Evolutionary conservation across 2,113 vertebrate species (phyloP), one percentile per base, ranked within the genome.

Genomic region (Actinemys pallida): DNA sequence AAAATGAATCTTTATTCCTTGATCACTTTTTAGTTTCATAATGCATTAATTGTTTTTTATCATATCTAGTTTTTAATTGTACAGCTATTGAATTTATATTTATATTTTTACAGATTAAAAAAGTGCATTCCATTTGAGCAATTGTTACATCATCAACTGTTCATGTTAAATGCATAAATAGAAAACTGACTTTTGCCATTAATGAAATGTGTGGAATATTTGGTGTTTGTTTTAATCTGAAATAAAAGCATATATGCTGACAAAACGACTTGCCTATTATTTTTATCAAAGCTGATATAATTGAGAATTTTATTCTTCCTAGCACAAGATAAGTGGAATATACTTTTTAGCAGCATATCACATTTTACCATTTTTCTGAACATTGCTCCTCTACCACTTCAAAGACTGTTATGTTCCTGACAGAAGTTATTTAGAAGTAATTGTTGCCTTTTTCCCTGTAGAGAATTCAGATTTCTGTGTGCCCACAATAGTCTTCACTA

Each of bases 281-380:
- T 89, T 50, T 89, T 83, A 87, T 82, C 47, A 91, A 93, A 91
- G 10, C 79, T 95, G 86, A 42, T 16, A 85, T 86, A 47, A 75
- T 90, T 81, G 72, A 94, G 4, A 4, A 1, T 6, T 0, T 81
- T 82, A 25, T 3, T 76, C 11, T 83, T 87, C 85, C 50, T 79
- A 84, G 45, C 9, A 5, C 22, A 45, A 45, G 81, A 6, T 49
- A 93, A 42, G 8, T 50, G 53, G 84, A 42, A 22, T 45, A 27
- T 7, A 29, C 65, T 93, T 94, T 88, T 72, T 87, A 91, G 76
- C 47, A 54, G 2, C 49, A 27, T n/a, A 69, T 69, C 65, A 69
- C 65, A 69, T 69, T 69, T 31, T n/a, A 69, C 35, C 65, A 69
- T 39, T 69, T 39, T 69, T 69, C 35, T 20, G 35, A 69, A 19